A percentile compares a stretch with the other conserved stretches of the same genome.
Evolutionary conservation across 2,113 vertebrate genomes (phyloP).

Genomic region (Nycticryphes semicollaris): DNA sequence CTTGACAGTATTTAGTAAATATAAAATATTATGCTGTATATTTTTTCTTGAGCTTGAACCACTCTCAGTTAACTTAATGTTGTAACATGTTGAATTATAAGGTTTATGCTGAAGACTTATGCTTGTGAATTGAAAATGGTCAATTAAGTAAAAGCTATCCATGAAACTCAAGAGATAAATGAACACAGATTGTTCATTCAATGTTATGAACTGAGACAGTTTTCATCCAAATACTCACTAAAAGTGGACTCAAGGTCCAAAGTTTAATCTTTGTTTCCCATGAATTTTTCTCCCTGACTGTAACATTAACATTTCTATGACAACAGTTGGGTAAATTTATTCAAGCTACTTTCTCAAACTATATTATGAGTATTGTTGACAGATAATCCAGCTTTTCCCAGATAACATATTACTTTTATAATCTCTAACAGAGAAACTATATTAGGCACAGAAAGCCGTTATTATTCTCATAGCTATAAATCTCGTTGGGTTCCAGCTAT

Average conservation of each 20-base stretch:
- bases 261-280: neutral
- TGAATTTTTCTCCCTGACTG: neutral
- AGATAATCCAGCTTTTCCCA: neutral
- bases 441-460: neutral
- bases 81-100: neutral
- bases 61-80: neutral
- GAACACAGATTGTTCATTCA: neutral
- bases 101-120: neutral
- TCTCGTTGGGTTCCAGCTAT: neutral
- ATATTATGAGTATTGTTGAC: neutral
- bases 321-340: neutral
- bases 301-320: neutral
- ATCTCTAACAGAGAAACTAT: neutral
- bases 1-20: neutral
- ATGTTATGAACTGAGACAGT: neutral
- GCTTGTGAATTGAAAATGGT: neutral
- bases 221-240: neutral
- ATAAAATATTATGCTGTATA: neutral
- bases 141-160: neutral
- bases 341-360: neutral
- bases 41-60: neutral
- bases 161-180: neutral
- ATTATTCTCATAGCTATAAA: neutral
- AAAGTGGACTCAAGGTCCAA: neutral
- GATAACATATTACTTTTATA: neutral